These are phyloP conservation scores for Acromyrmex charruanus DNA, from an alignment of 1,140 invertebrate species.

Conservation along the genomic window DNA sequence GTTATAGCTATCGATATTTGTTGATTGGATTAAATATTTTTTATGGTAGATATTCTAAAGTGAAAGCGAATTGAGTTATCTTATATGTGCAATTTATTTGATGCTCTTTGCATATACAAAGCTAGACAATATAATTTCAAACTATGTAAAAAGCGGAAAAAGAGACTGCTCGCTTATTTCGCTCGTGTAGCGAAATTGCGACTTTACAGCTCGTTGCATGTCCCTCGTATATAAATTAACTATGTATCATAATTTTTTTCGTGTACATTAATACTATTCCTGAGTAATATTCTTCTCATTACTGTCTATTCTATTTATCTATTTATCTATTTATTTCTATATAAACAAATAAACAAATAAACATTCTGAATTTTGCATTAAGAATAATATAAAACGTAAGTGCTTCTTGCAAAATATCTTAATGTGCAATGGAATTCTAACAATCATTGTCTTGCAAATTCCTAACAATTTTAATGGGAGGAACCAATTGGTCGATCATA, in stretches of 20 bases:
- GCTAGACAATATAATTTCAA: constrained; percentile 10
- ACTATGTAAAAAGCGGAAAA: constrained; percentile 24
- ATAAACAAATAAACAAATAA: constrained; percentile 12
- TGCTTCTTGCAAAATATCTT: background rate
- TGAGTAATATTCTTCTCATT: constrained; percentile 15
- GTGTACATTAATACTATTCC: constrained; percentile 37
- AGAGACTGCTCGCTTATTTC: constrained; percentile 8
- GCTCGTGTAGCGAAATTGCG: background rate
- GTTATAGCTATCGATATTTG: background rate
- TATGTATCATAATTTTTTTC: background rate
- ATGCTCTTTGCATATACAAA: constrained; percentile 20
- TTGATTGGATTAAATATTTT: constrained; percentile 15
- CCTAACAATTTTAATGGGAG: constrained; percentile 25
- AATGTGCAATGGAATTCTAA: constrained; percentile 4
- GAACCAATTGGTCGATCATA: constrained; percentile 7
- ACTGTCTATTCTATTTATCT: no score
- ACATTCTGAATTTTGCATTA: background rate
- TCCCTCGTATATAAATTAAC: background rate
- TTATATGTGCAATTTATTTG: constrained; percentile 47
- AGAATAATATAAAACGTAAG: background rate
- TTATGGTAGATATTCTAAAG: background rate
- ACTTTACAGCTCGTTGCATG: background rate
- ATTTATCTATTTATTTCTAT: background rate
- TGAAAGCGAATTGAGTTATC: constrained; percentile 2
- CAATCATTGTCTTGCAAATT: constrained; percentile 2